Evolutionary conservation across 2,113 vertebrate species (phyloP), one percentile per base, ranked within the genome.

Genomic region (Struthio camelus): DNA sequence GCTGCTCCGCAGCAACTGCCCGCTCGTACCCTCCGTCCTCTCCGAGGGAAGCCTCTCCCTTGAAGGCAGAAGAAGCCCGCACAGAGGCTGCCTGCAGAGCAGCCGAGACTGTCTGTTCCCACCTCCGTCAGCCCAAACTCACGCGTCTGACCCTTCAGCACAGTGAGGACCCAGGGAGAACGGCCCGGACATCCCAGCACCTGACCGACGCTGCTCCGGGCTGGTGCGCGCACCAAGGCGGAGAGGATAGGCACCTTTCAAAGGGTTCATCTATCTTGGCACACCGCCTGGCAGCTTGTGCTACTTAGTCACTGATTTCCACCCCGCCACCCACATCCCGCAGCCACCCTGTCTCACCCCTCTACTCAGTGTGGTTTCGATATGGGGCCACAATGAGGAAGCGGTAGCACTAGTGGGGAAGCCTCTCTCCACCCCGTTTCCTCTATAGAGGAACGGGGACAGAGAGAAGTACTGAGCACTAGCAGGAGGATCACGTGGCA

Each of bases 121-220:
- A 54, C 34, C 46, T 65, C 38, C 16, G 9, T 18, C 23, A 2
- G 40, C 46, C 56, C 56, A 46, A 38, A 34, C 56, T 54, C 2
- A 65, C 16, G 1, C 25, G 38, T 19, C 46, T 4, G 46, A 11
- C 46, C 46, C 6, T 19, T 9, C 46, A 19, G 46, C 46, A 48
- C 18, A 46, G 46, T 16, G 16, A 46, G 46, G 16, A 16, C 64
- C 17, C 38, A 38, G 19, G 64, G 0, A 1, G 11, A 54, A 32
- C 2, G 0, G 28, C 6, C 32, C 5, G 4, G 16, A 6, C 0
- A 0, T 9, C 28, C n/a, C 18, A 18, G 46, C 19, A 48, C 46
- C 84, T 0, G 1, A 64, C 25, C 82, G 22, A 25, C 54, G 79
- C 76, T 59, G 14, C 62, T 30, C 62, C 0, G 0, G 18, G 53